Evolutionary conservation across 2,113 vertebrate species (phyloP).

Genomic region (Apteryx owenii): DNA sequence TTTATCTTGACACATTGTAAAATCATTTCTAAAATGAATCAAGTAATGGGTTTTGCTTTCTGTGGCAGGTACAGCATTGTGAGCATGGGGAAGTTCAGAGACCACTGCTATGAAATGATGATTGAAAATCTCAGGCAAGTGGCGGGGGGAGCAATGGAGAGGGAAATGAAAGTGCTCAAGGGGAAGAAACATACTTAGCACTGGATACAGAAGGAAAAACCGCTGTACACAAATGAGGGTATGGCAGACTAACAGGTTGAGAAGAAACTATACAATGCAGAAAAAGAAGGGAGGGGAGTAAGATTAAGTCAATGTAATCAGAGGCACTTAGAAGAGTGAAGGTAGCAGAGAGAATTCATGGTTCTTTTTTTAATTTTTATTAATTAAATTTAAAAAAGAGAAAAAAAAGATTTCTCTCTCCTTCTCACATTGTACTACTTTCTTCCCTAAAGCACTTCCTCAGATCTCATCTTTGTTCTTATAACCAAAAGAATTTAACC

Average conservation of each 20-base stretch:
- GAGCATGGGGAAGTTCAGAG: slow-evolving; percentile 39
- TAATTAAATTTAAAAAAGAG: background rate
- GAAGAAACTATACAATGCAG: background rate
- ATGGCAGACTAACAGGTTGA: background rate
- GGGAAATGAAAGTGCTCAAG: slow-evolving; percentile 57
- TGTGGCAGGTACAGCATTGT: background rate
- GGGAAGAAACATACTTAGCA: slow-evolving; percentile 13
- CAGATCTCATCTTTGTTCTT: background rate
- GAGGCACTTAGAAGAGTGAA: background rate
- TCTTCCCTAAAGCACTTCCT: background rate
- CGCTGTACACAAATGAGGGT: background rate
- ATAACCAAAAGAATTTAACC: background rate
- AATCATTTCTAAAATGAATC: slow-evolving; percentile 59
- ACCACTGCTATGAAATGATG: slow-evolving; percentile 26
- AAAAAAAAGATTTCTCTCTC: background rate
- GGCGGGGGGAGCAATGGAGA: slow-evolving; percentile 15
- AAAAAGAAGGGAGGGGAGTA: background rate
- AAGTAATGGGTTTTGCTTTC: slow-evolving; percentile 45
- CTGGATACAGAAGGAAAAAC: background rate
- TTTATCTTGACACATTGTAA: slow-evolving; percentile 53
- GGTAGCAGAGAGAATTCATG: background rate
- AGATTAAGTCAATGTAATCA: background rate
- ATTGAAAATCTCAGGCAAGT: slow-evolving; percentile 60
- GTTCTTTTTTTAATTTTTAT: background rate
- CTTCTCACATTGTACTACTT: background rate